phyloP scores from a whole-genome alignment of 2,888 invertebrate species.

The Chaitophorus viminalis region DNA sequence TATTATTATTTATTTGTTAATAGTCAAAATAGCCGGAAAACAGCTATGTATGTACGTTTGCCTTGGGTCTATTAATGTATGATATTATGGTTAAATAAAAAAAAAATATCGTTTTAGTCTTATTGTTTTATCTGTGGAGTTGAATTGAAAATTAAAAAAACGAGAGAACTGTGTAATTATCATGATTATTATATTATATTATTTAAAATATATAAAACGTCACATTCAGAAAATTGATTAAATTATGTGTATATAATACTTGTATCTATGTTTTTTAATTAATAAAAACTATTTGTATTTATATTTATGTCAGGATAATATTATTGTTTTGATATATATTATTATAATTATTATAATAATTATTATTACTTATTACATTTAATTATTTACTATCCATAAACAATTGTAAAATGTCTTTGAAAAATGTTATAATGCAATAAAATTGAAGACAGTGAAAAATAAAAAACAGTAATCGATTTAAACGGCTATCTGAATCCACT shows the following conservation, averaged over 20 bases:
- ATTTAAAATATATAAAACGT: constrained; percentile 39
- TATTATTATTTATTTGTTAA: constrained; percentile 48
- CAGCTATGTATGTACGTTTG: constrained; percentile 12
- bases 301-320: constrained; percentile 51
- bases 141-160: constrained; percentile 20
- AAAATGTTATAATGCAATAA: constrained; percentile 52
- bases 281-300: constrained; percentile 61
- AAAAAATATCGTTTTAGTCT: constrained; percentile 43
- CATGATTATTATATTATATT: constrained; percentile 33
- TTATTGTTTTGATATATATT: constrained; percentile 57
- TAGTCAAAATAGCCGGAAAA: constrained; percentile 32
- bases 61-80: constrained; percentile 46
- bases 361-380: constrained; percentile 56
- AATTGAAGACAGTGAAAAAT: constrained; percentile 42
- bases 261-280: constrained; percentile 59
- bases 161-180: constrained; percentile 41
- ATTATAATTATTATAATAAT: constrained; percentile 25
- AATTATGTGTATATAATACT: constrained; percentile 49
- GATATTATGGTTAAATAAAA: constrained; percentile 10
- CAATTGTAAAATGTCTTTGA: constrained; percentile 49
- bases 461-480: background rate
- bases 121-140: constrained; percentile 44
- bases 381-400: constrained; percentile 58
- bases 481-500: background rate
- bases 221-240: constrained; percentile 56